Conservation (phyloP, 2,888 invertebrate species). For the Drosophila villosipedis region DNA sequence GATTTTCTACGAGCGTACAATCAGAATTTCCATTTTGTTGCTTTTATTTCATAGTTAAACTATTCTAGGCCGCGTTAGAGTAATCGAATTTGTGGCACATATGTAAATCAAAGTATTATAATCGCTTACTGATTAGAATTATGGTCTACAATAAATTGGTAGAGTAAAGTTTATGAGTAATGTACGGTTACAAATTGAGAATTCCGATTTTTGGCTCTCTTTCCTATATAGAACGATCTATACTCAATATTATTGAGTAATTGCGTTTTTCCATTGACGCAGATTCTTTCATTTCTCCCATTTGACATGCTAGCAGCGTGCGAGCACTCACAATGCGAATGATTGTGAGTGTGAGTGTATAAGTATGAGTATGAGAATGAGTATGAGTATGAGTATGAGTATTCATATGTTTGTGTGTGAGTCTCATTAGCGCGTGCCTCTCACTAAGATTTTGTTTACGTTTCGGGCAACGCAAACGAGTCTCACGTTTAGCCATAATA, state of each 20-base stretch:
- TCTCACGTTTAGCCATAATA: slow-evolving; percentile 52
- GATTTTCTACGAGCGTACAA: not conserved
- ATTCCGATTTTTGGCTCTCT: not conserved
- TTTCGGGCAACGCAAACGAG: slow-evolving; percentile 35
- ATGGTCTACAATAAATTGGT: not conserved
- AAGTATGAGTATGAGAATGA: not conserved
- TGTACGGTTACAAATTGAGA: not conserved
- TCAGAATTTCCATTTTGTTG: not conserved
- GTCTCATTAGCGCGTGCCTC: slow-evolving; percentile 42
- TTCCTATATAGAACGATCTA: not conserved
- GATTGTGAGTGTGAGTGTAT: not conserved
- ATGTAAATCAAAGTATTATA: slow-evolving; percentile 29
- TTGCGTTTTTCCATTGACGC: slow-evolving; percentile 35
- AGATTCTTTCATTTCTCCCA: slow-evolving; percentile 18
- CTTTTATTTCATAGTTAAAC: not conserved
- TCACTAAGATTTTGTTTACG: slow-evolving; percentile 40
- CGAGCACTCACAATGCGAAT: slow-evolving; percentile 4
- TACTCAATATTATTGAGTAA: not conserved
- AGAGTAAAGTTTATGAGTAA: not conserved
- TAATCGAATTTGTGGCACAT: not conserved
- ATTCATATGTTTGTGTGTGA: slow-evolving; percentile 4
- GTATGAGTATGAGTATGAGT: not conserved
- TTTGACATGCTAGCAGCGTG: slow-evolving; percentile 41
- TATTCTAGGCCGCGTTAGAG: not conserved
- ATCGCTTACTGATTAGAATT: slow-evolving; percentile 22